Conservation (phyloP, 2,797 vertebrate genomes). For the Philypnodon macrostomus region DNA sequence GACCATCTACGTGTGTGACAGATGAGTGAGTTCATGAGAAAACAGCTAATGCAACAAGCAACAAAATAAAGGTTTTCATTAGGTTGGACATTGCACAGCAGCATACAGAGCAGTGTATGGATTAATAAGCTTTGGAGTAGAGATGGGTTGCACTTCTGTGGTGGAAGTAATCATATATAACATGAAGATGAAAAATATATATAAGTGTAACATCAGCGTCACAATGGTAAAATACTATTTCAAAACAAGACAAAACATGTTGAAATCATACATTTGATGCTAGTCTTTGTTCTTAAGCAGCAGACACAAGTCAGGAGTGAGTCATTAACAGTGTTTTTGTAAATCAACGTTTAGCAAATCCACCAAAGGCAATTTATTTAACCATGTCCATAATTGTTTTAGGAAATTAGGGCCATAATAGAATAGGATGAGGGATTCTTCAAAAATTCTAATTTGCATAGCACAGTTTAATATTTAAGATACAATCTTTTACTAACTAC, state of each 20-base stretch:
- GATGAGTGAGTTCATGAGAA: slow-evolving; percentile 19
- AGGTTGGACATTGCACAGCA: slow-evolving; percentile 3
- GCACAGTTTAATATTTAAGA: slow-evolving; percentile 13
- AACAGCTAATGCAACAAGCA: slow-evolving; percentile 27
- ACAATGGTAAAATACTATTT: too few species aligned
- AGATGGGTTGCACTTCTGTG: too few species aligned
- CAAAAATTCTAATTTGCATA: slow-evolving; percentile 21
- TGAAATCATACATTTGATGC: not conserved
- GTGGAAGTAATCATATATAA: too few species aligned
- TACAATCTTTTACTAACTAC: not conserved
- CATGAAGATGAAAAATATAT: too few species aligned
- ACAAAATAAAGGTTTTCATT: slow-evolving; percentile 29
- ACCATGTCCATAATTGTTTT: slow-evolving; percentile 28
- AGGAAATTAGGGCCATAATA: slow-evolving; percentile 22
- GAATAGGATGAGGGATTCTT: slow-evolving; percentile 12
- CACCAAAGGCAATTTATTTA: slow-evolving; percentile 26
- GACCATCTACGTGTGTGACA: slow-evolving; percentile 23
- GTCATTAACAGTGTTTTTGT: slow-evolving; percentile 17
- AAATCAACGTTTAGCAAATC: slow-evolving; percentile 21
- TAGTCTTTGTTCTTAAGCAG: slow-evolving; percentile 5
- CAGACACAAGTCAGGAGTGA: slow-evolving; percentile 7
- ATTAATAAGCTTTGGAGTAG: too few species aligned
- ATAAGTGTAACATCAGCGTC: too few species aligned
- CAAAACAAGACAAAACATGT: too few species aligned
- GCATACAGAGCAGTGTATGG: not conserved